phyloP scores from a whole-genome alignment of 35 echinoderm and acorn worm genomes.

The Ophioderma brevispina region DNA sequence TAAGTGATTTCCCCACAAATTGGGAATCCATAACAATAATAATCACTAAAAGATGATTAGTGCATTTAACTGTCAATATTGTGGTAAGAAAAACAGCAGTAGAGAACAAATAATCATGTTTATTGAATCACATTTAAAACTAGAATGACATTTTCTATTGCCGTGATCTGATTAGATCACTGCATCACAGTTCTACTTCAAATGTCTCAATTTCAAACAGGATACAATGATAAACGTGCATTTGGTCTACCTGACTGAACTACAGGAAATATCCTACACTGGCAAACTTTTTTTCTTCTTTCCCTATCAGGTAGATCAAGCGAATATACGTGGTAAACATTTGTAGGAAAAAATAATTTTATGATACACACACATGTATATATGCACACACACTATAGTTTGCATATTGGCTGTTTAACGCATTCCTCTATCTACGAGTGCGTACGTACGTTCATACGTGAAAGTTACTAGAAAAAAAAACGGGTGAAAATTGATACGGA shows the following conservation, averaged over 20 bases:
- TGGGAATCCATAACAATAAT: no score
- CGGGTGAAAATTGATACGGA: conserved; percentile 5
- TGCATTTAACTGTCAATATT: neutral
- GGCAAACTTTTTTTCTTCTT: neutral
- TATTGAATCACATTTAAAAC: neutral
- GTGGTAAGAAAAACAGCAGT: neutral
- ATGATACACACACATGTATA: neutral
- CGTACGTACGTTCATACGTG: neutral
- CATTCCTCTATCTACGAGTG: neutral
- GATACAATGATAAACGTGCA: neutral
- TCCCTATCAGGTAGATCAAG: neutral
- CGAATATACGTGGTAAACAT: neutral
- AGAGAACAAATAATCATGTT: neutral
- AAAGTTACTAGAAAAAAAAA: neutral
- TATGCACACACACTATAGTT: neutral
- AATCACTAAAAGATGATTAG: no score
- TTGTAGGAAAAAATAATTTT: neutral
- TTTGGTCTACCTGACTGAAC: neutral
- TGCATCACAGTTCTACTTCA: neutral
- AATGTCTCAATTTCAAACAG: neutral
- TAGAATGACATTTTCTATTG: neutral
- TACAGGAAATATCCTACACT: neutral
- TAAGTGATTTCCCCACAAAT: no score
- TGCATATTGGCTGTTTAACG: neutral
- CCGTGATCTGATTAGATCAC: neutral